A percentile compares a stretch with the other conserved stretches of the same genome.
Evolutionary conservation across 2,113 vertebrate genomes (phyloP).

Genomic region (Cichladusa arquata): DNA sequence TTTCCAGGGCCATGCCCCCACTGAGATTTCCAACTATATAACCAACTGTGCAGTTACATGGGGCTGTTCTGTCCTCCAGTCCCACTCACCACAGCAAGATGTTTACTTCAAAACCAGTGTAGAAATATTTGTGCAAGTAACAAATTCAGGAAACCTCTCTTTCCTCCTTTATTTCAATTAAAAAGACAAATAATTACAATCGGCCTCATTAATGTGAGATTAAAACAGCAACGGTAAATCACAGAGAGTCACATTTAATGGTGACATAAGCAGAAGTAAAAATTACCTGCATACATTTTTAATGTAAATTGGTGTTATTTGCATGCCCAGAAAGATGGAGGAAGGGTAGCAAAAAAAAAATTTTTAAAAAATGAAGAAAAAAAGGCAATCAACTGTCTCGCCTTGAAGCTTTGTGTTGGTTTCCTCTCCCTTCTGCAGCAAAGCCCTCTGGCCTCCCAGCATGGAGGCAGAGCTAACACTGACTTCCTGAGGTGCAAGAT

Average conservation of each 20-base stretch:
- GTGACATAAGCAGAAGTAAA: neutral
- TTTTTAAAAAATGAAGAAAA: neutral
- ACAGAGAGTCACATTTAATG: neutral
- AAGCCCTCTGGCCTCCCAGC: constrained; percentile 40
- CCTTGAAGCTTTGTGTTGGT: neutral
- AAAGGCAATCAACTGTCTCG: neutral
- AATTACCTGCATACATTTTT: constrained; percentile 14
- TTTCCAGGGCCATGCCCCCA: neutral
- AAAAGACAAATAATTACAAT: constrained; percentile 17
- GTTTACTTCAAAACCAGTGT: neutral
- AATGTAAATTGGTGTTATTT: neutral
- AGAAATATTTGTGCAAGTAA: neutral
- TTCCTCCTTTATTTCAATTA: neutral
- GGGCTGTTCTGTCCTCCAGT: neutral
- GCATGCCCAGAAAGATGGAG: neutral
- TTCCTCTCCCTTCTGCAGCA: constrained; percentile 11
- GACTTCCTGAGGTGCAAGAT: constrained; percentile 35
- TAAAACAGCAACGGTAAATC: neutral
- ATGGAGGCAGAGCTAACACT: neutral
- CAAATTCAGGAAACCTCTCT: neutral
- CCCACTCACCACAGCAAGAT: neutral
- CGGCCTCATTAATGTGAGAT: neutral
- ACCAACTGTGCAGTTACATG: neutral
- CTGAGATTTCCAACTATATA: neutral
- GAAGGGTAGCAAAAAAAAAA: neutral